Evolutionary conservation across 2,113 vertebrate genomes (phyloP).

Genomic region (Lampris megalopsis): DNA sequence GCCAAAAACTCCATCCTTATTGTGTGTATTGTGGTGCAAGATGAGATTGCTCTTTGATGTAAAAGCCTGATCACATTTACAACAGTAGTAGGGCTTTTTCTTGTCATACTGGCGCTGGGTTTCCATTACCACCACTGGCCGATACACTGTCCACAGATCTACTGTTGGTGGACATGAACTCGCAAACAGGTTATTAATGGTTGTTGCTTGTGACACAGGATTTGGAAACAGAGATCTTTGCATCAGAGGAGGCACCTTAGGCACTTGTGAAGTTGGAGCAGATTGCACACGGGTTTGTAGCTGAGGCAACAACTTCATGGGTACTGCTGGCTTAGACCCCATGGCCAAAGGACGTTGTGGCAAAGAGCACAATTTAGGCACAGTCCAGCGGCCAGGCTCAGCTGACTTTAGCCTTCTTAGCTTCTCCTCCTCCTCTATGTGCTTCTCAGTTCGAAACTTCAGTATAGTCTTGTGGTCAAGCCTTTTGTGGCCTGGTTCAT

Average conservation of each 20-base stretch:
- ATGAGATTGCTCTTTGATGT: slow-evolving; percentile 50
- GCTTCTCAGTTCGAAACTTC: slow-evolving; percentile 65
- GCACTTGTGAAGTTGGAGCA: slow-evolving; percentile 42
- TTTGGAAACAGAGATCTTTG: slow-evolving; percentile 27
- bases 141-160: slow-evolving; percentile 77
- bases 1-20: slow-evolving; percentile 64
- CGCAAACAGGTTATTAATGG: slow-evolving; percentile 43
- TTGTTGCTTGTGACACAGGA: neutral
- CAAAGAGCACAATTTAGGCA: neutral
- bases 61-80: slow-evolving; percentile 69
- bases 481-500: slow-evolving; percentile 69
- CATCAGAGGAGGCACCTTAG: slow-evolving; percentile 18
- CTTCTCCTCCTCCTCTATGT: slow-evolving; percentile 56
- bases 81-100: slow-evolving; percentile 60
- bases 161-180: slow-evolving; percentile 65
- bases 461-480: slow-evolving; percentile 65
- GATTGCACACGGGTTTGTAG: slow-evolving; percentile 3
- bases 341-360: slow-evolving; percentile 6
- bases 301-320: slow-evolving; percentile 12
- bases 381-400: slow-evolving; percentile 59
- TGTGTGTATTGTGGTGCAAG: slow-evolving; percentile 63
- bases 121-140: slow-evolving; percentile 72
- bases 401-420: slow-evolving; percentile 50
- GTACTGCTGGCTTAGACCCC: neutral
- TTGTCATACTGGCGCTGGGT: slow-evolving; percentile 36